Evolutionary conservation across 2,797 vertebrate genomes (phyloP).

Genomic region (Martes flavigula): DNA sequence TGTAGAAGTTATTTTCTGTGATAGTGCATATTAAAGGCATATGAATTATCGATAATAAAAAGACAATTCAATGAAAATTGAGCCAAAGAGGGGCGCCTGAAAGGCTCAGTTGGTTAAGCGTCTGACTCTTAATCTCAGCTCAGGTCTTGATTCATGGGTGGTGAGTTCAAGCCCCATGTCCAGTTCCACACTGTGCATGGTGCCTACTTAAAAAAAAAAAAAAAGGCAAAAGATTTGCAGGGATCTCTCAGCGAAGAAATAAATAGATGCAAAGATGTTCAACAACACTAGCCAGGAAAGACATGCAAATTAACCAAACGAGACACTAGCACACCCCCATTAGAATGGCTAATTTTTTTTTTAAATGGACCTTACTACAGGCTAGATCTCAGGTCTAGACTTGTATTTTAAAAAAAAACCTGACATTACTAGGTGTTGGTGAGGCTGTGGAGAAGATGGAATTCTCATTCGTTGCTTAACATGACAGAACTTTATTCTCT

Average conservation of each 20-base stretch:
- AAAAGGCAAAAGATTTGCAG: slow-evolving; percentile 7
- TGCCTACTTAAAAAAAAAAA: background rate
- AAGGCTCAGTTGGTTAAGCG: background rate
- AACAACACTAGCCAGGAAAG: background rate
- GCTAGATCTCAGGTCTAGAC: background rate
- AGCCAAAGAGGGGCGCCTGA: background rate
- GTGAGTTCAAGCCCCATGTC: background rate
- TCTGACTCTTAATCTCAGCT: background rate
- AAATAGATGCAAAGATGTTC: background rate
- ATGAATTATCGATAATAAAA: background rate
- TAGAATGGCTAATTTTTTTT: background rate
- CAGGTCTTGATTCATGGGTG: background rate
- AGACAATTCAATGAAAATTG: background rate
- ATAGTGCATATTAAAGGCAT: background rate
- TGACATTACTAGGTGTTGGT: background rate
- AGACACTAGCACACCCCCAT: background rate
- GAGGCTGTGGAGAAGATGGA: background rate
- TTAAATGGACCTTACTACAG: background rate
- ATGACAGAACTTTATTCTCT: background rate
- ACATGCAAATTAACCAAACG: background rate
- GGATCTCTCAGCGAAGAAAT: background rate
- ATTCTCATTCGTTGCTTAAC: background rate
- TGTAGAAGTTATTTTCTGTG: background rate
- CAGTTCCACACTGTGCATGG: background rate
- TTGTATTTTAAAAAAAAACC: background rate